Evolutionary conservation across 2,888 invertebrate species (phyloP).

Genomic region (Teleiodes luculella): DNA sequence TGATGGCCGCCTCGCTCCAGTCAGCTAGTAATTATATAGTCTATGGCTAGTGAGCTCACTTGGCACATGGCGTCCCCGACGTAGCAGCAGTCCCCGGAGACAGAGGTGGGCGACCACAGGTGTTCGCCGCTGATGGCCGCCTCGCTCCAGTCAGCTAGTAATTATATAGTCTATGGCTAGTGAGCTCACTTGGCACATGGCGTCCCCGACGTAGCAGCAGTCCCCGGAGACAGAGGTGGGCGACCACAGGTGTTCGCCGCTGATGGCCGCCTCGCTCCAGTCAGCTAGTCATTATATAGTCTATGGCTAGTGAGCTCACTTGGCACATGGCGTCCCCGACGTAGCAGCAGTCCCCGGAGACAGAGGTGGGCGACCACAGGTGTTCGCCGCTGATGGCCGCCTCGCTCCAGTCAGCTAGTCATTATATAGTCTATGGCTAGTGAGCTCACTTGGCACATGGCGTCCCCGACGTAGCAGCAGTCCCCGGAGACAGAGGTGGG

Average conservation of each 20-base stretch:
- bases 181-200: conserved; percentile 87
- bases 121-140: too few species aligned
- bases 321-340: conserved; percentile 92
- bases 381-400: conserved; percentile 94
- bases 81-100: too few species aligned
- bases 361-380: conserved; percentile 94
- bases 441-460: conserved; percentile 91
- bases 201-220: conserved; percentile 94
- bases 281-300: conserved; percentile 70
- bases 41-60: too few species aligned
- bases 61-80: too few species aligned
- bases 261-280: conserved; percentile 91
- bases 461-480: conserved; percentile 94
- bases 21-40: too few species aligned
- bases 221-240: conserved; percentile 95
- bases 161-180: conserved; percentile 48
- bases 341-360: conserved; percentile 96
- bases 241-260: conserved; percentile 96
- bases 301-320: conserved; percentile 64
- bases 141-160: too few species aligned
- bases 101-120: too few species aligned
- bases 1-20: too few species aligned
- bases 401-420: conserved; percentile 88
- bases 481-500: conserved; percentile 95
- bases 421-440: background rate